These are phyloP conservation scores for Scartelaos histophorus DNA, from an alignment of 2,113 vertebrate genomes.

Conservation along the genomic window DNA sequence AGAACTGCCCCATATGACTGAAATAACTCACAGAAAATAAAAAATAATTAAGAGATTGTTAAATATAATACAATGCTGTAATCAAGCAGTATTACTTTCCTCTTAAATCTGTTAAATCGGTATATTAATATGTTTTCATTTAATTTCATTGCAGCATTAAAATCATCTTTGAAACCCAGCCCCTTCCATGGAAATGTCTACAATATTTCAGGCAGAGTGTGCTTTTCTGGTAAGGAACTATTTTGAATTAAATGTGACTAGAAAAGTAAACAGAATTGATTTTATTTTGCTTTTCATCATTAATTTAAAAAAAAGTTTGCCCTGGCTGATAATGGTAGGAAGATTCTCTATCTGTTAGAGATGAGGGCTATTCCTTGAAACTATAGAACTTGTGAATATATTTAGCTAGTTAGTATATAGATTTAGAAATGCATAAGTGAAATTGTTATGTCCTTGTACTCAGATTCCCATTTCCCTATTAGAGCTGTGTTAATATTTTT, in stretches of 20 bases:
- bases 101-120: too few species aligned
- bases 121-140: background rate
- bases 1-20: background rate
- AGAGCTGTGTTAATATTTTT: constrained; percentile 17
- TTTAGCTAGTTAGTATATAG: background rate
- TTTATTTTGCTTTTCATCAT: background rate
- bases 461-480: constrained; percentile 1
- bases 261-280: background rate
- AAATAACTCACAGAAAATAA: too few species aligned
- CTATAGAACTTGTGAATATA: background rate
- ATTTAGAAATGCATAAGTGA: background rate
- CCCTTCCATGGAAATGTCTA: constrained; percentile 92
- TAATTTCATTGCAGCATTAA: constrained; percentile 78
- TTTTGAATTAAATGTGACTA: constrained; percentile 32
- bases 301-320: constrained; percentile 50
- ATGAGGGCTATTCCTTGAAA: background rate
- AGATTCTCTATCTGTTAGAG: constrained; percentile 1
- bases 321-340: constrained; percentile 66
- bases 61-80: too few species aligned
- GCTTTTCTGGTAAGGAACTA: constrained; percentile 87
- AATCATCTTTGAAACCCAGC: constrained; percentile 82
- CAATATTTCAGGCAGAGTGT: constrained; percentile 88
- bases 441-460: constrained; percentile 2
- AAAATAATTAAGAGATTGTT: too few species aligned
- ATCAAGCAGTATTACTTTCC: too few species aligned